Conservation (phyloP, 2,888 invertebrate species). For the Trachelus troglodyta region DNA sequence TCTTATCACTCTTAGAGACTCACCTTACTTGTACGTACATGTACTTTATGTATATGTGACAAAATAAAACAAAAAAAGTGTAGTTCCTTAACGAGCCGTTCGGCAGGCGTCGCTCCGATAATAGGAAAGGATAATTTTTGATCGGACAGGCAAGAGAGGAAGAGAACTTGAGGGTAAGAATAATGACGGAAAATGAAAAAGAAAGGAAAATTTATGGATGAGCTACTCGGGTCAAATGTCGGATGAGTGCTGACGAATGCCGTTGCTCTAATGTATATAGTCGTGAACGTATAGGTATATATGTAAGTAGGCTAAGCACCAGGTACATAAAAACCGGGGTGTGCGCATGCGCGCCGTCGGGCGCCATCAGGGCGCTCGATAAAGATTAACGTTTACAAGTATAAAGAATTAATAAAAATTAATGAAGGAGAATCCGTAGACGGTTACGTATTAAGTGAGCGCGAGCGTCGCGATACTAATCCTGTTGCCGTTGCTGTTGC, state of each 20-base stretch:
- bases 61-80: slow-evolving; percentile 21
- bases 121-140: not conserved
- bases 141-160: not conserved
- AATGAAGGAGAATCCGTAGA: not conserved
- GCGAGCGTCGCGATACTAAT: slow-evolving; percentile 1
- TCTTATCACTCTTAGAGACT: not conserved
- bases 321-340: not conserved
- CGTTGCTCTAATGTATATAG: slow-evolving; percentile 58
- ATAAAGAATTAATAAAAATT: not conserved
- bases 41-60: slow-evolving; percentile 25
- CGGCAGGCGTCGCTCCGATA: slow-evolving; percentile 20
- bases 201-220: not conserved
- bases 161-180: not conserved
- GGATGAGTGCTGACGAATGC: slow-evolving; percentile 27
- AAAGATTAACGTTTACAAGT: not conserved
- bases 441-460: not conserved
- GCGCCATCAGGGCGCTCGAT: not conserved
- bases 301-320: not conserved
- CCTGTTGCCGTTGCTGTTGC: slow-evolving; percentile 1
- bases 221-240: not conserved
- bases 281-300: slow-evolving; percentile 38
- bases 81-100: slow-evolving; percentile 25
- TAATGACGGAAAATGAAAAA: not conserved
- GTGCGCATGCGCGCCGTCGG: not conserved
- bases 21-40: slow-evolving; percentile 27